Evolutionary conservation across 2,888 invertebrate species (phyloP).

Genomic region (Chelonus formosanus): DNA sequence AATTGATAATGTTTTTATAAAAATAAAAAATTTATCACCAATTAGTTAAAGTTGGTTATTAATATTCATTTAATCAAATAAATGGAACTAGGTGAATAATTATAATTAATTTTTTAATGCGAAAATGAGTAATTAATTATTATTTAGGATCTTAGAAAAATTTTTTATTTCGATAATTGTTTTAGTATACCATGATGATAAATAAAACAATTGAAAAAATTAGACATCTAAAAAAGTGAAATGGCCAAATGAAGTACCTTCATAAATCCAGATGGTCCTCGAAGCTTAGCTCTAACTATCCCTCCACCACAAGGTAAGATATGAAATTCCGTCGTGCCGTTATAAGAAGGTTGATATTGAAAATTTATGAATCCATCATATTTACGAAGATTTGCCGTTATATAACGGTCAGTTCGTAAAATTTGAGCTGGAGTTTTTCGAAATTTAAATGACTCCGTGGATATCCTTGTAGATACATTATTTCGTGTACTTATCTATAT

Average conservation of each 20-base stretch:
- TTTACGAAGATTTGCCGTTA: constrained; percentile 55
- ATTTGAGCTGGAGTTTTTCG: constrained; percentile 55
- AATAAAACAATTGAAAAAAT: background rate
- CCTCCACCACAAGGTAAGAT: constrained; percentile 60
- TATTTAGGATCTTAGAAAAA: too few species aligned
- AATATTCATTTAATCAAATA: too few species aligned
- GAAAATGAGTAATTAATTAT: too few species aligned
- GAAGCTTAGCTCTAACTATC: constrained; percentile 56
- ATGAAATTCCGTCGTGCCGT: constrained; percentile 57
- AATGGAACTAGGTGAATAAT: too few species aligned
- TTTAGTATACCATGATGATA: too few species aligned
- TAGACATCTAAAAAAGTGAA: background rate
- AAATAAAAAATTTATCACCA: too few species aligned
- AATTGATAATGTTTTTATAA: too few species aligned
- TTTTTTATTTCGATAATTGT: background rate
- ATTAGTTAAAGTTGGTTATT: too few species aligned
- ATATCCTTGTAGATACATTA: constrained; percentile 59
- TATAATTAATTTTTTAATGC: too few species aligned
- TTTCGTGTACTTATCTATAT: constrained; percentile 56
- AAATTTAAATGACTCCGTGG: constrained; percentile 55
- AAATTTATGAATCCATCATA: constrained; percentile 58
- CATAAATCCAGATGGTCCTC: constrained; percentile 51
- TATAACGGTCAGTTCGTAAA: constrained; percentile 54
- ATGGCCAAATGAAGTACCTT: constrained; percentile 47
- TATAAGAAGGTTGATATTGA: constrained; percentile 58